Conservation (phyloP, 2,113 vertebrate species). For the Pampusana beccarii region DNA sequence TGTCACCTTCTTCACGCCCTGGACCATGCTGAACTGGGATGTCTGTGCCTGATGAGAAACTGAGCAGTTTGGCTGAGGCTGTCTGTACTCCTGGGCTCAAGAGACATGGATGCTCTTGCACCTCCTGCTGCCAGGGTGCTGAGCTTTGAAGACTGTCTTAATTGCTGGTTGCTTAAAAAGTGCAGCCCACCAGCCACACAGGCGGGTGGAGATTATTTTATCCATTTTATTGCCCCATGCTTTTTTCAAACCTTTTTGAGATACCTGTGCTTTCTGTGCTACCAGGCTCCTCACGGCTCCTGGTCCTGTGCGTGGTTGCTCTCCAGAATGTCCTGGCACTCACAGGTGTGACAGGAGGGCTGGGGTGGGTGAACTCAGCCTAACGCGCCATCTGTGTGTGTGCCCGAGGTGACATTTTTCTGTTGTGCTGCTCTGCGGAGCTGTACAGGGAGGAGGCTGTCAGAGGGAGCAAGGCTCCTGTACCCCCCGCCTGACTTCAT, state of each 20-base stretch:
- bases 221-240: not conserved
- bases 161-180: not conserved
- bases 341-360: not conserved
- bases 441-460: not conserved
- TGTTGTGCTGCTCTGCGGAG: not conserved
- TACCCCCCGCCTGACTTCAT: not conserved
- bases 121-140: not conserved
- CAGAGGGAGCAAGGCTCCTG: not conserved
- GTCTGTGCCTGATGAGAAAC: not conserved
- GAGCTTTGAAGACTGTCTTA: not conserved
- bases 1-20: not conserved
- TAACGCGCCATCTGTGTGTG: accelerated
- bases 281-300: not conserved
- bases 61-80: not conserved
- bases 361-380: not conserved
- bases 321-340: not conserved
- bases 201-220: not conserved
- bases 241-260: not conserved
- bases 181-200: not conserved
- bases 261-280: not conserved
- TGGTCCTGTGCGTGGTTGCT: accelerated
- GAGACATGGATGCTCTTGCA: not conserved
- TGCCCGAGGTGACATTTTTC: not conserved
- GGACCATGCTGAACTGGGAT: not conserved
- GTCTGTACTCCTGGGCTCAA: not conserved